These are phyloP conservation scores for Pseudomyrmex cubaensis DNA, from an alignment of 1,140 invertebrate genomes.

Conservation along the genomic window DNA sequence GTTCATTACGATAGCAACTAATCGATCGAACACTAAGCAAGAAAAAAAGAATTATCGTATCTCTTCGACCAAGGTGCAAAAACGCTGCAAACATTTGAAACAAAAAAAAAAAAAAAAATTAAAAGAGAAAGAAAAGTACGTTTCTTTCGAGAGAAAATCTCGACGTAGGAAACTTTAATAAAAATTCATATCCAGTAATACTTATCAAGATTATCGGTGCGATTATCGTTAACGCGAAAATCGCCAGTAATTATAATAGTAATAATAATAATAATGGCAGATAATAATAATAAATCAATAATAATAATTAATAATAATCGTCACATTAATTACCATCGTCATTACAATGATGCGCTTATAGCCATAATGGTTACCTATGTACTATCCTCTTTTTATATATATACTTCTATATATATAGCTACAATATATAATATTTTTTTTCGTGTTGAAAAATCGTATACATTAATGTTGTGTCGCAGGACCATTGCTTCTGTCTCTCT, in stretches of 20 bases:
- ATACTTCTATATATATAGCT: conserved; percentile 84
- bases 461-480: conserved; percentile 85
- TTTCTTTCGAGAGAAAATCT: conserved; percentile 22
- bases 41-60: conserved; percentile 74
- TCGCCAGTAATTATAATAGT: conserved; percentile 73
- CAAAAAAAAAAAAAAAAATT: conserved; percentile 7
- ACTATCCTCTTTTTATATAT: conserved; percentile 82
- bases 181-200: conserved; percentile 68
- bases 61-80: conserved; percentile 45
- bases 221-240: conserved; percentile 60
- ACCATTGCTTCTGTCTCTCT: conserved; percentile 82
- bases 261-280: conserved; percentile 79
- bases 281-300: conserved; percentile 73
- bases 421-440: conserved; percentile 84
- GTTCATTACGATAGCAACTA: conserved; percentile 67
- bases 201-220: conserved; percentile 64
- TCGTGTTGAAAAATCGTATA: conserved; percentile 86
- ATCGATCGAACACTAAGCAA: conserved; percentile 43
- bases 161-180: conserved; percentile 79
- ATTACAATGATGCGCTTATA: conserved; percentile 82
- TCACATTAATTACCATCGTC: conserved; percentile 77
- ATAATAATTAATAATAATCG: conserved; percentile 76
- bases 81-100: conserved; percentile 61
- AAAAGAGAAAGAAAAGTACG: conserved; percentile 62
- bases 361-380: conserved; percentile 81